Base-by-base conservation (phyloP, 2,113 vertebrate species). In the Gadus macrocephalus region DNA sequence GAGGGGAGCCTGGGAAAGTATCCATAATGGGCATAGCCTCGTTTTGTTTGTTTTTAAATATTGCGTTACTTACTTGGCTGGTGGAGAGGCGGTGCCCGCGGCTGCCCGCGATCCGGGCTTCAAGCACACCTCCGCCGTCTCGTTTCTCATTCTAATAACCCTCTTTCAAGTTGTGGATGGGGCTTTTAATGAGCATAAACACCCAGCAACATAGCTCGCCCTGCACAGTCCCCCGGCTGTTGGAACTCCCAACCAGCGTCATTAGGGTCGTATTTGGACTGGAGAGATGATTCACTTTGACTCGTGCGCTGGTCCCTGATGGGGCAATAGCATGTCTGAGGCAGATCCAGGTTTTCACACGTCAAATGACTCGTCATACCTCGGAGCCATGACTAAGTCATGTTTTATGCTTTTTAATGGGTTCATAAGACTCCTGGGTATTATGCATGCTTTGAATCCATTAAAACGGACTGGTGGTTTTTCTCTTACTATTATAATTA, bases 131-230 rank as follows among this genome's bases (percentile, higher is more conserved):
- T 62, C 64, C 22, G 28, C 66, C 60, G 35, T 72, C n/a, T 3
- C 55, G 62, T 68, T 77, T 25, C 78, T 73, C 76, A 79, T 62
- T 74, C 68, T 67, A 73, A 73, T 64, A 68, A 73, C 66, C 27
- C 59, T 56, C 66, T 63, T 66, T 68, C 72, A 22, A 63, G 42
- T 49, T 63, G 59, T 64, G 72, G n/a, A 62, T 53, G 62, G 62
- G 67, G 68, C 60, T 73, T 68, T 73, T 73, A 73, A 73, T 73
- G 66, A 73, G 72, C 42, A 62, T 59, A 73, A 73, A 73, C 22
- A 73, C 59, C 66, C 66, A 35, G 58, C 15, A 72, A 64, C 72
- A 56, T 11, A n/a, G 72, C 27, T 73, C 27, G 60, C 14, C 25
- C 8, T n/a, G 15, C 2, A 9, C 12, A 49, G 12, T 22, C 49